Conservation (phyloP, 64 coral and sea anemone genomes). For the Stichodactyla helianthus region DNA sequence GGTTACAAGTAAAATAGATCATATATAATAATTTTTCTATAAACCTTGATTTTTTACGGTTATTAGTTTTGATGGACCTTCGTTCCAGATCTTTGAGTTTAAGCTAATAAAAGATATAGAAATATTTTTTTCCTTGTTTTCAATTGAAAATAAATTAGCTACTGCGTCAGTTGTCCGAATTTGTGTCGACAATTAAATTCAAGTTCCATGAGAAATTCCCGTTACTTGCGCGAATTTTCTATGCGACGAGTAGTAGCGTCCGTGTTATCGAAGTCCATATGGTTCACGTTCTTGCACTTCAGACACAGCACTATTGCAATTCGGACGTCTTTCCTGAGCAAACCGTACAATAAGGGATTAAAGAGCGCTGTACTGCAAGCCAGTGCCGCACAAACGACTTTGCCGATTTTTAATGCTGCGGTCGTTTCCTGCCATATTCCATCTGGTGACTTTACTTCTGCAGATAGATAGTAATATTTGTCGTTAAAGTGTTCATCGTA, state of each 20-base stretch:
- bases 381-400: conserved; percentile 25
- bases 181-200: not conserved
- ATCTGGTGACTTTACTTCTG: not conserved
- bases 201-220: not conserved
- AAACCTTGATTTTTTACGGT: not conserved
- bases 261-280: conserved; percentile 17
- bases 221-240: not conserved
- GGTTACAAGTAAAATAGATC: not conserved
- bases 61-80: not conserved
- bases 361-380: conserved; percentile 63
- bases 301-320: conserved; percentile 45
- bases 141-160: not conserved
- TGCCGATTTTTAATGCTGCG: not conserved
- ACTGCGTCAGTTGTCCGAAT: not conserved
- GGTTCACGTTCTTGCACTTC: conserved; percentile 61
- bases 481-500: conserved; percentile 35
- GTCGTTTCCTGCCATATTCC: not conserved
- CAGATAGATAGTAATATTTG: not conserved
- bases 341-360: conserved; percentile 68
- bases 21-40: not conserved
- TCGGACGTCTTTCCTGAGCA: conserved; percentile 64
- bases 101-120: too few relatives aligned
- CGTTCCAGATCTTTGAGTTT: too few relatives aligned
- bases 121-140: not conserved
- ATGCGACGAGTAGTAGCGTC: conserved; percentile 20